phyloP scores from a whole-genome alignment of 92 coral and sea anemone genomes.

The Paragorgia papillata region DNA sequence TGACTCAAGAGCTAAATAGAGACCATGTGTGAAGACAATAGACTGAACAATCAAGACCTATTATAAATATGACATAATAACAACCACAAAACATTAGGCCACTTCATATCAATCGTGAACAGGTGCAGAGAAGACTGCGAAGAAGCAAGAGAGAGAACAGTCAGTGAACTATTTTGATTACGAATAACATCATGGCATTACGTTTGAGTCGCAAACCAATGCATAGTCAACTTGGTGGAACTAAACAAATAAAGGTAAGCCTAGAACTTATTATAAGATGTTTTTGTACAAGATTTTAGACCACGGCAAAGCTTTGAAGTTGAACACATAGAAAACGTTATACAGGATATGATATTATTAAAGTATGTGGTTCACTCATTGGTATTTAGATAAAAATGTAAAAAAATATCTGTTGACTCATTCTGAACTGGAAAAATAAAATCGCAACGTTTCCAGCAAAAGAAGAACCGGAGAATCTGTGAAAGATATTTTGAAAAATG shows the following conservation, averaged over 20 bases:
- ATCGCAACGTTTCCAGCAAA: too few species aligned
- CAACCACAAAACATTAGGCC: not conserved
- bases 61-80: slow-evolving; percentile 13
- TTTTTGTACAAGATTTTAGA: not conserved
- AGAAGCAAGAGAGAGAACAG: not conserved
- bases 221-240: not conserved
- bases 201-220: not conserved
- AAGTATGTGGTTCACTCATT: too few species aligned
- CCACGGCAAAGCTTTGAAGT: too few species aligned
- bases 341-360: too few species aligned
- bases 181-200: slow-evolving; percentile 2
- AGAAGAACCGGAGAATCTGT: too few species aligned
- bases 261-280: not conserved
- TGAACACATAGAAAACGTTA: too few species aligned
- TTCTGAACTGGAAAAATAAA: too few species aligned
- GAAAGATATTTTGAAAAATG: too few species aligned
- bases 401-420: too few species aligned
- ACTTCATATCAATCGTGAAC: slow-evolving; percentile 4
- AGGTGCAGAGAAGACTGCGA: not conserved
- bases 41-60: slow-evolving; percentile 12
- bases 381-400: too few species aligned
- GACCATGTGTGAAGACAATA: slow-evolving; percentile 33
- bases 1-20: not conserved
- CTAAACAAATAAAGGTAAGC: slow-evolving; percentile 36
- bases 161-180: too few species aligned